Conservation (phyloP, 53 echinoderm and acorn worm genomes). For the Pentamera pediparva region DNA sequence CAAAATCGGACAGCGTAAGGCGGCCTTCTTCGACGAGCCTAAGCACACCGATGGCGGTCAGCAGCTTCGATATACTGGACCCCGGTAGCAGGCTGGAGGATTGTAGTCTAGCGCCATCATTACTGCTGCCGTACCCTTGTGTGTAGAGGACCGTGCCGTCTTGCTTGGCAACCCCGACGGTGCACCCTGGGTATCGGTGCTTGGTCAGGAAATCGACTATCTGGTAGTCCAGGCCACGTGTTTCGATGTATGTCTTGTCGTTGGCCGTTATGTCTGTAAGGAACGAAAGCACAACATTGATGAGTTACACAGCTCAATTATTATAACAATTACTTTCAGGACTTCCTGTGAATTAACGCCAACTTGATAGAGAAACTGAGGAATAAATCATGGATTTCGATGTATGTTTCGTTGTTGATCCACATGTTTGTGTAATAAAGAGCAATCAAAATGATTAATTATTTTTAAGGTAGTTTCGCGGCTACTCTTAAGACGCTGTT, state of each 20-base stretch:
- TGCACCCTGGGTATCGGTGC: constrained; percentile 77
- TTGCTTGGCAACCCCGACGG: constrained; percentile 59
- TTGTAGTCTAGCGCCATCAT: constrained; percentile 49
- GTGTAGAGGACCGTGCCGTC: constrained; percentile 49
- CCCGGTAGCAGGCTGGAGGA: constrained; percentile 65
- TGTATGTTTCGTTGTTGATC: too few relatives aligned
- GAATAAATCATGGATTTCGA: too few relatives aligned
- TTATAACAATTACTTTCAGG: too few relatives aligned
- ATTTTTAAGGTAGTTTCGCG: too few relatives aligned
- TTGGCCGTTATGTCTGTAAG: constrained; percentile 18
- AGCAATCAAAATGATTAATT: too few relatives aligned
- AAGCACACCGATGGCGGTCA: constrained; percentile 77
- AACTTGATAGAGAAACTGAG: too few relatives aligned
- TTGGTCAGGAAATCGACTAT: constrained; percentile 66
- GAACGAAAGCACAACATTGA: not conserved
- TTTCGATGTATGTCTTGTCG: constrained; percentile 34
- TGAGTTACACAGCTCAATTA: too few relatives aligned
- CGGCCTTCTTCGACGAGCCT: constrained; percentile 62
- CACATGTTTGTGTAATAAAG: too few relatives aligned
- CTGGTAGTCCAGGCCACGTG: constrained; percentile 27
- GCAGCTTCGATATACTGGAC: constrained; percentile 93
- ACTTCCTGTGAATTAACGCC: too few relatives aligned
- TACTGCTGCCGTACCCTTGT: constrained; percentile 74
- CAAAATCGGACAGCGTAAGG: constrained; percentile 53
- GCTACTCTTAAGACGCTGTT: too few relatives aligned